Evolutionary conservation across 2,797 vertebrate species (phyloP).

Genomic region (Menidia menidia): DNA sequence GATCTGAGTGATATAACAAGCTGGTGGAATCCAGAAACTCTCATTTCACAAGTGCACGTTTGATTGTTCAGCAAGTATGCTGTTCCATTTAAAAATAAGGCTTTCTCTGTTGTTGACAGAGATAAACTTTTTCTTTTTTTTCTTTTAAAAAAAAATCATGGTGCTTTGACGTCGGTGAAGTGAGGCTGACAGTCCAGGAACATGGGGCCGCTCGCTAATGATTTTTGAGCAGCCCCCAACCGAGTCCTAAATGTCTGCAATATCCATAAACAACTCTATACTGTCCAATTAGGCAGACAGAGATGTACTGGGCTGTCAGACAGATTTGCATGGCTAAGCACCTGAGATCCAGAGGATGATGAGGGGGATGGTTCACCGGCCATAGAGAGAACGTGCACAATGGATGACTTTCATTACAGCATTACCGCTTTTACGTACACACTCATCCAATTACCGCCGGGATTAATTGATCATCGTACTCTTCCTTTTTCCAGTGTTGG

Average conservation of each 20-base stretch:
- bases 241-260: conserved; percentile 96
- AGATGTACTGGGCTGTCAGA: conserved; percentile 96
- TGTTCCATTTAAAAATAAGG: conserved; percentile 63
- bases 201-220: conserved; percentile 93
- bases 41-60: conserved; percentile 62
- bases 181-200: conserved; percentile 90
- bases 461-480: conserved; percentile 97
- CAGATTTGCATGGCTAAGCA: conserved; percentile 99
- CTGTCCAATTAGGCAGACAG: conserved; percentile 99
- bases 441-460: conserved; percentile 96
- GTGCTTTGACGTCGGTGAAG: conserved; percentile 80
- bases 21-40: conserved; percentile 54
- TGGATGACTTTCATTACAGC: conserved; percentile 96
- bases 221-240: conserved; percentile 97
- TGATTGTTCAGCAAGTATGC: conserved; percentile 70
- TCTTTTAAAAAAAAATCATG: conserved; percentile 19
- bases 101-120: conserved; percentile 75
- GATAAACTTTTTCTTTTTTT: conserved; percentile 75
- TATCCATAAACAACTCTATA: conserved; percentile 99
- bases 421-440: conserved; percentile 91
- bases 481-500: conserved; percentile 77
- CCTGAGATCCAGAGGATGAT: conserved; percentile 93
- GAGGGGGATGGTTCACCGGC: conserved; percentile 89
- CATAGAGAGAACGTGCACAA: conserved; percentile 87
- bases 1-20: conserved; percentile 67